phyloP scores from a whole-genome alignment of 2,888 invertebrate species.

The Rhamnusium bicolor region DNA sequence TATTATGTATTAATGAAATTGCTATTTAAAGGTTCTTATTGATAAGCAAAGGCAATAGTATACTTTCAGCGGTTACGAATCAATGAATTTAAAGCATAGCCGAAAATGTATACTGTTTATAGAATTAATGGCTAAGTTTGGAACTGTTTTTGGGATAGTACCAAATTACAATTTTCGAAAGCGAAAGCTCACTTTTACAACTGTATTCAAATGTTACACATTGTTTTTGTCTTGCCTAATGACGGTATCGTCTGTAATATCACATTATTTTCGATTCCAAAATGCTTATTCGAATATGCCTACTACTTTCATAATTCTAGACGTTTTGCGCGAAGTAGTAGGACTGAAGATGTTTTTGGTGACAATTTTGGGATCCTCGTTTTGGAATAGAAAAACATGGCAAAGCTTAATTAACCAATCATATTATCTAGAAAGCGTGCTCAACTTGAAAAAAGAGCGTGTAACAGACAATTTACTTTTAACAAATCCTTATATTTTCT shows the following conservation, averaged over 20 bases:
- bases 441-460: background rate
- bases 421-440: background rate
- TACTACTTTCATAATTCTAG: background rate
- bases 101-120: background rate
- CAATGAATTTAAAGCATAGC: background rate
- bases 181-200: background rate
- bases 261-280: background rate
- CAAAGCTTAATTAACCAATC: background rate
- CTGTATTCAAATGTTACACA: background rate
- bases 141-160: background rate
- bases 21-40: too few relatives aligned
- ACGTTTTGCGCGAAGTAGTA: background rate
- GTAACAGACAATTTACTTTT: background rate
- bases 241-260: background rate
- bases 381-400: constrained; percentile 3
- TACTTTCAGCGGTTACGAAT: too few relatives aligned
- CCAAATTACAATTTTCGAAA: background rate
- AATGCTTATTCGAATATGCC: background rate
- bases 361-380: background rate
- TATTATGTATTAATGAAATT: too few relatives aligned
- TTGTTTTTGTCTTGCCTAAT: background rate
- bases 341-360: background rate
- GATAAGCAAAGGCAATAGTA: too few relatives aligned
- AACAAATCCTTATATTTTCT: background rate
- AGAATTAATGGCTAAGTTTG: background rate